These are phyloP conservation scores for Drosophila littoralis DNA, from an alignment of 1,140 invertebrate species.

Conservation along the genomic window DNA sequence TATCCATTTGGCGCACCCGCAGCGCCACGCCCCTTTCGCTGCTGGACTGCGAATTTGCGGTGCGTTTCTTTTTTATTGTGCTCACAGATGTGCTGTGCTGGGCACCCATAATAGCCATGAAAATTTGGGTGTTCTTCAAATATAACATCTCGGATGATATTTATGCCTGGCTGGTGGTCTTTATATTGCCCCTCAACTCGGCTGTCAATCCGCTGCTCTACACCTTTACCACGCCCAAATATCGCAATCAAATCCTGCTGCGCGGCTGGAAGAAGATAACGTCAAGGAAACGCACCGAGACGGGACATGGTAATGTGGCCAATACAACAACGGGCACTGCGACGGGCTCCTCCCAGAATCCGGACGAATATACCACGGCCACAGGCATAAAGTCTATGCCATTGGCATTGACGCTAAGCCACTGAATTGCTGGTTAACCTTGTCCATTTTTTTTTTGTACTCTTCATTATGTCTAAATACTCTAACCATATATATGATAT, in stretches of 20 bases:
- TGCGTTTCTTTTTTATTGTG: conserved; percentile 91
- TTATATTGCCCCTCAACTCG: conserved; percentile 91
- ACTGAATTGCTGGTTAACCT: conserved; percentile 14
- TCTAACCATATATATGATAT: conserved; percentile 38
- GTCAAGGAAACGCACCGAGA: conserved; percentile 64
- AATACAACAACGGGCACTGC: conserved; percentile 75
- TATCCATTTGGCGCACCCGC: conserved; percentile 87
- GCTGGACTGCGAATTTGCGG: conserved; percentile 88
- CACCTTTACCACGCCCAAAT: conserved; percentile 91
- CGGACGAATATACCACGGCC: conserved; percentile 65
- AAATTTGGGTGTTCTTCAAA: conserved; percentile 87
- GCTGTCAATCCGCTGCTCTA: conserved; percentile 92
- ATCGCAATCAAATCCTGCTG: conserved; percentile 85
- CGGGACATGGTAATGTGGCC: conserved; percentile 62
- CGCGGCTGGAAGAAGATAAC: conserved; percentile 83
- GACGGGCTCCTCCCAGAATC: conserved; percentile 77
- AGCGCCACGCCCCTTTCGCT: conserved; percentile 87
- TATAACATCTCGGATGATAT: conserved; percentile 87
- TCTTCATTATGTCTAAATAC: conserved; percentile 58
- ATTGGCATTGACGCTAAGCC: conserved; percentile 54
- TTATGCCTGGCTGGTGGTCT: conserved; percentile 91
- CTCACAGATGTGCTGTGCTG: conserved; percentile 90
- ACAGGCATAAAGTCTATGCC: conserved; percentile 60
- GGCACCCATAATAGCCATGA: conserved; percentile 90
- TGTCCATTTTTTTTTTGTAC: conserved; percentile 26